Conservation (phyloP, 2,113 vertebrate genomes). For the Heteronetta atricapilla region DNA sequence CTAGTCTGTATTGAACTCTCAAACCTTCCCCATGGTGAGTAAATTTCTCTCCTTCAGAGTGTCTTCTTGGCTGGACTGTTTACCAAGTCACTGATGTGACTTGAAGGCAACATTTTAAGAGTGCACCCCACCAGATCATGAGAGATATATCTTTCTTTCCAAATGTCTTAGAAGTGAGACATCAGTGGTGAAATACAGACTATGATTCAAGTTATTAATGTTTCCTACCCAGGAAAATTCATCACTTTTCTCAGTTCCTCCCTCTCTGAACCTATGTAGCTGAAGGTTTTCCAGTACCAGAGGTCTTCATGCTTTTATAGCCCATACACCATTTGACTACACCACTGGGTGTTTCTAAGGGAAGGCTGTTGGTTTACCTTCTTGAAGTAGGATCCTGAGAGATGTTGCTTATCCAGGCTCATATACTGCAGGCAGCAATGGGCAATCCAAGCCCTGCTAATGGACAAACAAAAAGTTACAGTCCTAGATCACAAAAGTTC, state of each 20-base stretch:
- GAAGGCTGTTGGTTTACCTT: not conserved
- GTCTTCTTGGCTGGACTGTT: not conserved
- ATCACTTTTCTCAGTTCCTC: not conserved
- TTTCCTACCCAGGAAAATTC: not conserved
- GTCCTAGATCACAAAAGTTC: not conserved
- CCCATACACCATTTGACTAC: not conserved
- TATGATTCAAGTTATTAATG: not conserved
- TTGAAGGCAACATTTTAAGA: not conserved
- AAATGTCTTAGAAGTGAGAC: not conserved
- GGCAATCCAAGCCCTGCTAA: not conserved
- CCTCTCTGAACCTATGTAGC: not conserved
- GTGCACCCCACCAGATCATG: not conserved
- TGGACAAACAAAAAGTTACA: not conserved
- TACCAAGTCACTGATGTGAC: not conserved
- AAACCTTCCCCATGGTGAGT: not conserved
- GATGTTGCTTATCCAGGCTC: not conserved
- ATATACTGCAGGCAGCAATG: not conserved
- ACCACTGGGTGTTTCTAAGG: not conserved
- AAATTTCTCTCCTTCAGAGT: not conserved
- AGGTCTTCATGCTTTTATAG: not conserved
- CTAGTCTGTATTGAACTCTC: not conserved
- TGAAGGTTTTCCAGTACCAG: not conserved
- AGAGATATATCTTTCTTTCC: not conserved
- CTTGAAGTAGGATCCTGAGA: not conserved
- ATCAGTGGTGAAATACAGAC: not conserved